Percentiles rank a stretch among this genome's conserved stretches.
phyloP scores from a whole-genome alignment of 1,140 invertebrate species.

The Zaprionus gabonicus region DNA sequence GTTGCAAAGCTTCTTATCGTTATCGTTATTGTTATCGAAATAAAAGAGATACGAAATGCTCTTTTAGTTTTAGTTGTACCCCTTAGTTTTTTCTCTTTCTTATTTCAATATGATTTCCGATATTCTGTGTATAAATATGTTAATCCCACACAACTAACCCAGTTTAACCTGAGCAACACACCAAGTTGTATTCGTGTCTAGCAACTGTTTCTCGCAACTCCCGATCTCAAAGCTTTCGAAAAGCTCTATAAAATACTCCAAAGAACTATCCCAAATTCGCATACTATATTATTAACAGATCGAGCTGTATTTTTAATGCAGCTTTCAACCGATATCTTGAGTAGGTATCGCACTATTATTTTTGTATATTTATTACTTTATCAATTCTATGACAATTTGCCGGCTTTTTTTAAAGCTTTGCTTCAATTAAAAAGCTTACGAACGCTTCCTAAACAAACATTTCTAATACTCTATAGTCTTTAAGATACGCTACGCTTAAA shows the following conservation, averaged over 20 bases:
- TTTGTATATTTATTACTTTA: constrained; percentile 10
- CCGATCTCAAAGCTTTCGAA: not conserved
- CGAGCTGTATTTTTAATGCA: constrained; percentile 20
- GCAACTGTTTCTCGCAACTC: not conserved
- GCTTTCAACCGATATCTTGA: constrained; percentile 19
- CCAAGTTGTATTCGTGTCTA: constrained; percentile 22
- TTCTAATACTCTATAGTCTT: constrained; percentile 10
- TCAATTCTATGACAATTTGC: constrained; percentile 16
- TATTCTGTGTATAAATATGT: not conserved
- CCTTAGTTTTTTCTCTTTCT: constrained; percentile 13
- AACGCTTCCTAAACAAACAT: constrained; percentile 54
- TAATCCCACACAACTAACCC: constrained; percentile 26
- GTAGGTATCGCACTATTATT: constrained; percentile 9
- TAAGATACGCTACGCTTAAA: constrained; percentile 18
- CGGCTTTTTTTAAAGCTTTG: constrained; percentile 57
- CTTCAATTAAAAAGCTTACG: constrained; percentile 69
- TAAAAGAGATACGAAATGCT: constrained; percentile 5
- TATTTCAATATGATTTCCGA: constrained; percentile 28
- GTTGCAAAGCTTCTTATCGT: constrained; percentile 85
- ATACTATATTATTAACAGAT: not conserved
- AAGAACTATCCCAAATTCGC: not conserved
- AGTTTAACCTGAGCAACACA: constrained; percentile 5
- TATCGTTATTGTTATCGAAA: constrained; percentile 9
- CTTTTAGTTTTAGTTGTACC: constrained; percentile 30
- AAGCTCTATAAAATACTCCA: constrained; percentile 13